A percentile compares a stretch with the other conserved stretches of the same genome.
Evolutionary conservation across 2,113 vertebrate species (phyloP).

Genomic region (Diadophis punctatus): DNA sequence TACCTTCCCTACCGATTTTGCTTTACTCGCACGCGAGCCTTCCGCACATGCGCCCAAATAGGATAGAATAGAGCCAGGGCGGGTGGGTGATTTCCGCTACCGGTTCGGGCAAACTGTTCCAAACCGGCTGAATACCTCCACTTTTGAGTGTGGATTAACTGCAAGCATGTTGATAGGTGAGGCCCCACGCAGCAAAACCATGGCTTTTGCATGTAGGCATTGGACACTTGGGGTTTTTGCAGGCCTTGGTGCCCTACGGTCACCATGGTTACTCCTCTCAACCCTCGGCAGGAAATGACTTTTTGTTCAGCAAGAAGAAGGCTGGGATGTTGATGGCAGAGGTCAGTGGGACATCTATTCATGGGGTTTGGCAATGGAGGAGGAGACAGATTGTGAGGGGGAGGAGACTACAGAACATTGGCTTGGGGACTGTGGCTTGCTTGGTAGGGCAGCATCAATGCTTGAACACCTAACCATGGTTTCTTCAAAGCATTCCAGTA

Average conservation of each 20-base stretch:
- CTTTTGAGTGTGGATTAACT: conserved; percentile 65
- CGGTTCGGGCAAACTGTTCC: no score
- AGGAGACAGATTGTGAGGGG: neutral
- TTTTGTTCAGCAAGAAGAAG: neutral
- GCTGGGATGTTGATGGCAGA: neutral
- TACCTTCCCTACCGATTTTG: no score
- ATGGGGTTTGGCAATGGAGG: neutral
- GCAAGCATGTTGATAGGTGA: conserved; percentile 56
- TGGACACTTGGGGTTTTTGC: neutral
- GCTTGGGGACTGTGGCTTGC: no score
- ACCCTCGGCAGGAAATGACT: neutral
- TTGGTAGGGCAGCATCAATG: neutral
- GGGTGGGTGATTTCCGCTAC: no score
- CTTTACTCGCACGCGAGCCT: no score
- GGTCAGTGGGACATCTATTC: neutral
- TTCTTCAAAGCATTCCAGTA: neutral
- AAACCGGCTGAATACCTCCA: no score
- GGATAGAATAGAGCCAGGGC: no score
- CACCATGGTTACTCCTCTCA: conserved; percentile 17
- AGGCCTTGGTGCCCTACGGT: conserved; percentile 3
- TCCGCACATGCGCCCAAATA: no score
- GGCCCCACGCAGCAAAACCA: no score
- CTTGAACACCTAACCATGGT: no score
- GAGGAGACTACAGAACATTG: no score
- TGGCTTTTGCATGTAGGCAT: conserved; percentile 9